Conservation (phyloP, 2,888 invertebrate genomes). For the Tuberolachnus salignus region DNA sequence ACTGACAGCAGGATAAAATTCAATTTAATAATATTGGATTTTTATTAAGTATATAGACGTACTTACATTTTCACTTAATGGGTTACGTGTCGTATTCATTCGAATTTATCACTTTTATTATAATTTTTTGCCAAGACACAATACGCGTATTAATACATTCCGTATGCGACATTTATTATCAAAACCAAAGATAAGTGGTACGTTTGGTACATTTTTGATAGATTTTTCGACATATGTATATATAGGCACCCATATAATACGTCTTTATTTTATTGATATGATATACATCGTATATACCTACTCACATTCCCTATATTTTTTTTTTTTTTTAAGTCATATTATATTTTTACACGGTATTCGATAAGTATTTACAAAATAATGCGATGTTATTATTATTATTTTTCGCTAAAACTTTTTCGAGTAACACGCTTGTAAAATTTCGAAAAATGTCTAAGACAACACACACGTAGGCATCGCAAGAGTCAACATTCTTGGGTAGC, state of each 20-base stretch:
- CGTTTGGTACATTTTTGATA: not conserved
- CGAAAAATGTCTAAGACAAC: too few species aligned
- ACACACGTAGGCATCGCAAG: too few species aligned
- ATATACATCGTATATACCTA: not conserved
- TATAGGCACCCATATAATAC: too few species aligned
- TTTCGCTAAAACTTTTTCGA: too few species aligned
- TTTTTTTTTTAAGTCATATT: too few species aligned
- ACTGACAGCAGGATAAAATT: not conserved
- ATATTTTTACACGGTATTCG: too few species aligned
- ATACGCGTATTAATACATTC: slow-evolving; percentile 6
- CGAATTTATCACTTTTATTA: slow-evolving; percentile 26
- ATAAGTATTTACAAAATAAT: too few species aligned
- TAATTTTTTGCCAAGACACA: not conserved
- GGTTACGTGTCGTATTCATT: slow-evolving; percentile 14
- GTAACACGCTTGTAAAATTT: too few species aligned
- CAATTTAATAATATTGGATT: not conserved
- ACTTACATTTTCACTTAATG: not conserved
- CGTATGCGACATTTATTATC: not conserved
- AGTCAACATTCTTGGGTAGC: too few species aligned
- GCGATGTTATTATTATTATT: too few species aligned
- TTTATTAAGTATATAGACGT: not conserved
- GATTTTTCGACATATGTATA: not conserved
- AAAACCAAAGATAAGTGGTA: not conserved
- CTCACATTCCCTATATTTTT: not conserved
- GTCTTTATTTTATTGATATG: slow-evolving; percentile 2